Evolutionary conservation across 2,113 vertebrate species (phyloP).

Genomic region (Oncorhynchus clarkii): DNA sequence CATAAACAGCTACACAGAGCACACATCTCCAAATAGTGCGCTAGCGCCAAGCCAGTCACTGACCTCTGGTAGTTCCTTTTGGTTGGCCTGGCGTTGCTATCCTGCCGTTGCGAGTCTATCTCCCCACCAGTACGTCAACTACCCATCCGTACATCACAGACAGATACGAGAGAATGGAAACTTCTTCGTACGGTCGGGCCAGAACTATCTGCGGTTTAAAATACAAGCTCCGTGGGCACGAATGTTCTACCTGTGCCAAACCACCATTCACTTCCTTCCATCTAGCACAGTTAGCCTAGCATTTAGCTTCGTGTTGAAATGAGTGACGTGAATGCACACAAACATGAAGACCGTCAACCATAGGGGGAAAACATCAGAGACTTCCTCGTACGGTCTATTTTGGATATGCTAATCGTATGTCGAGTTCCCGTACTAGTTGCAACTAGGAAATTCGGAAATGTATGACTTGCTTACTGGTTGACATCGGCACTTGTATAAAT

Average conservation of each 20-base stretch:
- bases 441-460: too few species aligned
- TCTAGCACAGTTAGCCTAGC: neutral
- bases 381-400: too few species aligned
- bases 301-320: too few species aligned
- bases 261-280: neutral
- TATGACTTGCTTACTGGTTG: too few species aligned
- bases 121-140: constrained; percentile 69
- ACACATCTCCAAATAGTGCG: neutral
- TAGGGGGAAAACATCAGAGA: too few species aligned
- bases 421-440: too few species aligned
- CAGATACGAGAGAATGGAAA: constrained; percentile 64
- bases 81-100: constrained; percentile 58
- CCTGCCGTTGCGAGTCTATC: constrained; percentile 35
- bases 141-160: constrained; percentile 83
- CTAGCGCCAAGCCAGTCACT: neutral
- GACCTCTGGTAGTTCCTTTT: constrained; percentile 78
- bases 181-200: constrained; percentile 54
- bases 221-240: neutral
- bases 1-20: too few species aligned
- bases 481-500: too few species aligned
- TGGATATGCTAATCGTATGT: too few species aligned
- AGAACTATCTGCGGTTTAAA: constrained; percentile 52
- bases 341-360: too few species aligned
- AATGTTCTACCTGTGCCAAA: constrained; percentile 45
- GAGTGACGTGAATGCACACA: too few species aligned